Evolutionary conservation across 2,113 vertebrate species (phyloP).

Genomic region (Gymnarchus niloticus): DNA sequence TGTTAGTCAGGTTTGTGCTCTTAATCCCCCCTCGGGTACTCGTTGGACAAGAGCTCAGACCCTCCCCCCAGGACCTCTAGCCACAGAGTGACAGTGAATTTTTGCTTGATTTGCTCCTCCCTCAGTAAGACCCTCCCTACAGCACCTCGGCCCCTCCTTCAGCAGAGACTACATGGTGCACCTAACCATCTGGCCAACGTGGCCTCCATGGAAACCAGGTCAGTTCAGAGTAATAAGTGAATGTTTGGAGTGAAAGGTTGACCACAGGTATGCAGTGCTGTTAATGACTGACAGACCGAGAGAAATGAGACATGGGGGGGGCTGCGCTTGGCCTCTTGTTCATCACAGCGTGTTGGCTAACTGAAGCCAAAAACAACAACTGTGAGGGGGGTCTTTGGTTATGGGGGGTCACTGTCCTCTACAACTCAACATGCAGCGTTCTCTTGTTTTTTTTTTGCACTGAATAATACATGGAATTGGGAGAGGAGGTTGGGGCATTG

Average conservation of each 20-base stretch:
- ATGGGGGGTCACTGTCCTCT: background rate
- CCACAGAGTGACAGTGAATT: background rate
- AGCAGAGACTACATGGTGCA: conserved; percentile 42
- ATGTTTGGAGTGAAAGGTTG: conserved; percentile 64
- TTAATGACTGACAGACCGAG: conserved; percentile 61
- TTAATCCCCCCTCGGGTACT: conserved; percentile 32
- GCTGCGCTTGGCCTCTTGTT: conserved; percentile 43
- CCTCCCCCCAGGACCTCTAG: background rate
- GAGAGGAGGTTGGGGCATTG: background rate
- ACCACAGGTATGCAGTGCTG: conserved; percentile 53
- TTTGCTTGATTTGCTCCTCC: conserved; percentile 15
- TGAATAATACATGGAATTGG: background rate
- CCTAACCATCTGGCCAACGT: conserved; percentile 39
- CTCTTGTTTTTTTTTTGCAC: background rate
- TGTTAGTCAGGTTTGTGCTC: conserved; percentile 34
- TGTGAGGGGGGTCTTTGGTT: background rate
- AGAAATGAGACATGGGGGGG: conserved; percentile 35
- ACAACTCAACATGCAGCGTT: background rate
- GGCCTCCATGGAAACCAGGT: conserved; percentile 58
- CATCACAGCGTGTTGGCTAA: conserved; percentile 34
- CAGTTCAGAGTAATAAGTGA: conserved; percentile 59
- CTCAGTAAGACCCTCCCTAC: conserved; percentile 20
- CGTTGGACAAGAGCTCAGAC: background rate
- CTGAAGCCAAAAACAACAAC: conserved; percentile 23
- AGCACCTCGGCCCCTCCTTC: conserved; percentile 27